phyloP scores from a whole-genome alignment of 2,113 vertebrate genomes.

The Leptodactylus fuscus region DNA sequence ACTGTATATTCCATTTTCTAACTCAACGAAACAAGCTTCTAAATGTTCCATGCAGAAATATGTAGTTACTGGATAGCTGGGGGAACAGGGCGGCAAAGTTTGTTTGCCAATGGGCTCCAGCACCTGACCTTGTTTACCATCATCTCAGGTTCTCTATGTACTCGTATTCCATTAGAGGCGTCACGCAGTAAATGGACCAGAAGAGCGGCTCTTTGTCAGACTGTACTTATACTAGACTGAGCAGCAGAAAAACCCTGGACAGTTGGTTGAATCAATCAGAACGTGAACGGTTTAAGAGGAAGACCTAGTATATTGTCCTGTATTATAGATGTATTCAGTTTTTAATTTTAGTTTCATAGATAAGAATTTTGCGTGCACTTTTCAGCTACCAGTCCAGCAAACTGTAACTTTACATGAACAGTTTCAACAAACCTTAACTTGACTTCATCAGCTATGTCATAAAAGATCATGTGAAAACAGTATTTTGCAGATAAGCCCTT shows the following conservation, averaged over 20 bases:
- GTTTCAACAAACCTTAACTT: too few relatives aligned
- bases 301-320: not conserved
- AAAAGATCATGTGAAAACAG: too few relatives aligned
- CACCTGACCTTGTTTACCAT: not conserved
- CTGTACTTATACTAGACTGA: not conserved
- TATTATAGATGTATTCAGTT: not conserved
- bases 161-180: constrained; percentile 6
- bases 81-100: not conserved
- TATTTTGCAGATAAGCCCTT: too few relatives aligned
- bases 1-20: not conserved
- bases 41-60: not conserved
- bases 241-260: not conserved
- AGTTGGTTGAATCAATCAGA: not conserved
- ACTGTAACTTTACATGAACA: too few relatives aligned
- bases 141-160: not conserved
- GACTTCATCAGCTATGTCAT: too few relatives aligned
- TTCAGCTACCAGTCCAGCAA: too few relatives aligned
- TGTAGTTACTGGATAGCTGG: not conserved
- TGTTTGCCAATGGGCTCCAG: constrained; percentile 7
- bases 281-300: not conserved
- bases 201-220: constrained; percentile 5
- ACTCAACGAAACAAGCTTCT: not conserved
- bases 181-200: constrained; percentile 5
- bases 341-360: too few relatives aligned
- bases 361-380: too few relatives aligned